phyloP scores from a whole-genome alignment of 2,888 invertebrate species.

The Spilarctia lutea region DNA sequence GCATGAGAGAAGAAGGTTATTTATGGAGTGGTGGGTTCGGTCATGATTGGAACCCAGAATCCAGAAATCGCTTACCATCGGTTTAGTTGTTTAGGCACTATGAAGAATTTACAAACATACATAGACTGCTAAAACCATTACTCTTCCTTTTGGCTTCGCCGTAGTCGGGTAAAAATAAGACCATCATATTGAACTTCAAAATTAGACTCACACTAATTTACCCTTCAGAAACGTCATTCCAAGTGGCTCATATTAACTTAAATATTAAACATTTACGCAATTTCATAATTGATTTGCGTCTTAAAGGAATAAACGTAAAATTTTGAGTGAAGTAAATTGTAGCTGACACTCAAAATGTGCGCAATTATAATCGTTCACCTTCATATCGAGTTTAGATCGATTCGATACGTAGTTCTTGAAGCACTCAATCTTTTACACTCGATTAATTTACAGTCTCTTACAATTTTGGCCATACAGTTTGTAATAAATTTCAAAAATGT shows the following conservation, averaged over 20 bases:
- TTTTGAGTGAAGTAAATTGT: neutral
- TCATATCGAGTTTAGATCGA: neutral
- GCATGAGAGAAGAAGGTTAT: too few relatives aligned
- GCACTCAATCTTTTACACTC: conserved; percentile 16
- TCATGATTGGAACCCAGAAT: too few relatives aligned
- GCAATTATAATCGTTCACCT: neutral
- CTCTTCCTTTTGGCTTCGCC: too few relatives aligned
- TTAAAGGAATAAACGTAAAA: neutral
- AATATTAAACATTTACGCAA: neutral
- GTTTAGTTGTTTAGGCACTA: too few relatives aligned
- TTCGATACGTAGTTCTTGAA: conserved; percentile 6
- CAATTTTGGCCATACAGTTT: neutral
- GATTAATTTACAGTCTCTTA: conserved; percentile 7
- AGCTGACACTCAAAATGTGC: neutral
- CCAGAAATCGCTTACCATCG: too few relatives aligned
- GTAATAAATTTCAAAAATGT: neutral
- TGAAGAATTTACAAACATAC: too few relatives aligned
- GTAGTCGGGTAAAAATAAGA: neutral
- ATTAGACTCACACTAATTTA: neutral
- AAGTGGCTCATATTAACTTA: neutral
- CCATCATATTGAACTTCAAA: neutral
- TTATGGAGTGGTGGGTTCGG: too few relatives aligned
- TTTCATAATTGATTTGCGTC: neutral
- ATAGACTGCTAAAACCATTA: too few relatives aligned
- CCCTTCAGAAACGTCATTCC: neutral